Evolutionary conservation across 1,140 invertebrate genomes (phyloP), one percentile per base, ranked within the genome.

Genomic region (Drosophila jambulina): DNA sequence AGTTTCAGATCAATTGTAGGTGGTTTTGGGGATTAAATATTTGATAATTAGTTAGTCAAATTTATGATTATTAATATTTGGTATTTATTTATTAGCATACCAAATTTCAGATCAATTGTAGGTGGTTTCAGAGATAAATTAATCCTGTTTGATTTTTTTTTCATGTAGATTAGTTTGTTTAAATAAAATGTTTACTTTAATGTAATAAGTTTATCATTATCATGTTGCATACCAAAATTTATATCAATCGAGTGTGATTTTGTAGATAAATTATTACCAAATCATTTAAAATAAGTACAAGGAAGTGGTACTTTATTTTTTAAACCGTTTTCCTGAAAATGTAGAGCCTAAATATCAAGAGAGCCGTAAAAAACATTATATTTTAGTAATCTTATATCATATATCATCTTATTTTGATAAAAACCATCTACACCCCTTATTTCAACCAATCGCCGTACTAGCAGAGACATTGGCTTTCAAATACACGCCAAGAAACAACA

Each of bases 401-500:
- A 40, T 9, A 8, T 23, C 6, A 29, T 27, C 51, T 12, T 13
- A 9, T 29, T 10, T 9, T 3, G n/a, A 15, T 19, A 17, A 61
- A 25, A 27, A 32, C 15, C 49, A 34, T n/a, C 36, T 9, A 32
- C 68, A 75, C 68, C 80, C 60, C 19, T 57, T 83, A 57, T 48
- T 42, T 25, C 12, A 60, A 57, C 57, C 57, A 80, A 75, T 67
- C 42, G 45, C 68, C 43, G 40, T 34, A 58, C 58, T 53, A 65
- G 57, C 54, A 79, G 36, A 64, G 79, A 72, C 78, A 82, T 78
- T 70, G 75, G 75, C 75, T 78, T 57, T 70, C 53, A 78, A 78
- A 78, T 70, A 45, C 72, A 51, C 19, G 58, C 42, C 40, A 75
- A 80, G 45, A 48, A 65, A 70, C 49, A 67, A 45, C 51, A 61